Conservation (phyloP, 2,113 vertebrate species). For the Pyxicephalus adspersus region DNA sequence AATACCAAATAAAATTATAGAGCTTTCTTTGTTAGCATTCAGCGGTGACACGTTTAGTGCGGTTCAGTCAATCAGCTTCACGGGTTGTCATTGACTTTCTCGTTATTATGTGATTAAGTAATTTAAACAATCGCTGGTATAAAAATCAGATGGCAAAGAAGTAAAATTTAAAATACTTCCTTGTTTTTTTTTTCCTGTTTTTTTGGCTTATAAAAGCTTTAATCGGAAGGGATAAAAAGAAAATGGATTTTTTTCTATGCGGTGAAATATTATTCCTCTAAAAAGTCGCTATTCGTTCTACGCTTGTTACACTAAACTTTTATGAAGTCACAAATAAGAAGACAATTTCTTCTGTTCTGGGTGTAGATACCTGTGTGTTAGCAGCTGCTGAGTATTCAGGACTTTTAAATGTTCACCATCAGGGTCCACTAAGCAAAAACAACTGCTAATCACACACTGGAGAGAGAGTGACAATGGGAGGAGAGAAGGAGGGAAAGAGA, state of each 20-base stretch:
- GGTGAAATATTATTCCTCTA: background rate
- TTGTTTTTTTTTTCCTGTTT: no score
- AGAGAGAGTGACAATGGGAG: no score
- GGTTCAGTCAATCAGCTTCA: constrained; percentile 46
- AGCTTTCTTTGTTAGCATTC: constrained; percentile 23
- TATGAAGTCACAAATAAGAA: no score
- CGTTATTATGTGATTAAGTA: constrained; percentile 54
- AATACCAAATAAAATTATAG: constrained; percentile 37
- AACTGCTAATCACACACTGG: no score
- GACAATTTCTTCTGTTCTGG: no score
- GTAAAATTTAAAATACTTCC: constrained; percentile 20
- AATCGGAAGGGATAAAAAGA: background rate
- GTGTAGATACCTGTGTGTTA: no score
- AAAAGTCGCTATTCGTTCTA: background rate
- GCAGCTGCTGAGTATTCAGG: no score
- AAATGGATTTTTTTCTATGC: background rate
- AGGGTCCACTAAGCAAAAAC: no score
- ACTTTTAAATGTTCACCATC: no score
- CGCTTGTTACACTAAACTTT: no score
- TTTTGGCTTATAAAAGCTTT: background rate
- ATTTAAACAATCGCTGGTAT: constrained; percentile 52
- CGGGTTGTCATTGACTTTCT: constrained; percentile 53
- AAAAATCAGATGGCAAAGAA: constrained; percentile 16
- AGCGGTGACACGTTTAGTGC: constrained; percentile 31
- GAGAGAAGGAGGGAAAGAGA: no score